phyloP scores from a whole-genome alignment of 2,797 vertebrate species.

The Artibeus lituratus region DNA sequence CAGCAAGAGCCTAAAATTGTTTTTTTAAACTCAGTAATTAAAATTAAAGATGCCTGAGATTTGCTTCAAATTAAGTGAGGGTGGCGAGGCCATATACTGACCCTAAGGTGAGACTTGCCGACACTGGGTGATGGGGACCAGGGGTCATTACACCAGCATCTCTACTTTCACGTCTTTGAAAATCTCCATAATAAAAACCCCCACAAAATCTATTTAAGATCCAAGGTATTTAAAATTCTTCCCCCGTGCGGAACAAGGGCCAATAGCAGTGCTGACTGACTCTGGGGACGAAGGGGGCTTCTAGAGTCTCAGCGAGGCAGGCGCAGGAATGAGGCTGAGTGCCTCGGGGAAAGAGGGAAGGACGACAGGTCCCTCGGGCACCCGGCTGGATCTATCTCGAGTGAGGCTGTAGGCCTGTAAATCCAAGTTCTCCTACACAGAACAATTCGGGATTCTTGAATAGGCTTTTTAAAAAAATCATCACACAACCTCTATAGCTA shows the following conservation, averaged over 20 bases:
- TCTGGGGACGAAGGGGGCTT: neutral
- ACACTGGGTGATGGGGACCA: neutral
- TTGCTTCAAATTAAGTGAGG: neutral
- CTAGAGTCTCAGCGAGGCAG: neutral
- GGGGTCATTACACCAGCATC: neutral
- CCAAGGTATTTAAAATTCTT: neutral
- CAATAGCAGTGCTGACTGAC: neutral
- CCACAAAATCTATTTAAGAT: neutral
- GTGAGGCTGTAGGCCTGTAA: neutral
- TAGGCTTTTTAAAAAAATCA: neutral
- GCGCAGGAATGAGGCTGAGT: neutral
- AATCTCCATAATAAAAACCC: neutral
- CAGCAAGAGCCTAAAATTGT: no score
- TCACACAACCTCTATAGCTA: neutral
- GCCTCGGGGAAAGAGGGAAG: neutral
- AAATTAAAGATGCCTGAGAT: neutral
- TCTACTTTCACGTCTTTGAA: neutral
- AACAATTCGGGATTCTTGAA: neutral
- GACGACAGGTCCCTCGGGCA: neutral
- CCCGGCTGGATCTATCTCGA: neutral
- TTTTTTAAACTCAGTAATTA: neutral
- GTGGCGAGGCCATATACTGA: neutral
- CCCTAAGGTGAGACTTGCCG: neutral
- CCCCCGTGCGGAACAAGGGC: neutral
- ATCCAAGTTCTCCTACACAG: conserved; percentile 16